phyloP scores from a whole-genome alignment of 2,113 vertebrate genomes.

The Mola mola region DNA sequence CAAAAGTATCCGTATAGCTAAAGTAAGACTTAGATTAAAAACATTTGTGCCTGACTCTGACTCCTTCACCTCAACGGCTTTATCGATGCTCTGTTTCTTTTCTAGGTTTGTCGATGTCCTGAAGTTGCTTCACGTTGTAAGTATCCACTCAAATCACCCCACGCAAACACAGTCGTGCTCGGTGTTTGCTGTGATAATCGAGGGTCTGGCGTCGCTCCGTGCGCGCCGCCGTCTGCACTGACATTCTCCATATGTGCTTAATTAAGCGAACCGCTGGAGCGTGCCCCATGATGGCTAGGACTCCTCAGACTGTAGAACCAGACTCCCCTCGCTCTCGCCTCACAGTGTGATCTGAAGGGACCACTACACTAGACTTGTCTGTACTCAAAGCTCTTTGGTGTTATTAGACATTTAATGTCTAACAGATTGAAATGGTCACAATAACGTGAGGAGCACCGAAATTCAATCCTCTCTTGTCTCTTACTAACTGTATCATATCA shows the following conservation, averaged over 20 bases:
- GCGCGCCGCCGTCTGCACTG: constrained; percentile 14
- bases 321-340: constrained; percentile 21
- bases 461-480: too few species aligned
- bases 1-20: background rate
- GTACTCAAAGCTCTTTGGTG: background rate
- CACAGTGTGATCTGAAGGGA: constrained; percentile 10
- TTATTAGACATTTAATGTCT: constrained; percentile 4
- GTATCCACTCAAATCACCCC: constrained; percentile 72
- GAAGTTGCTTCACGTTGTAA: constrained; percentile 97
- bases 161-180: background rate
- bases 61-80: background rate
- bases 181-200: constrained; percentile 34
- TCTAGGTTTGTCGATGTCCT: constrained; percentile 96
- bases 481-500: too few species aligned
- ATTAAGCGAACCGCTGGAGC: constrained; percentile 43
- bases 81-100: constrained; percentile 1
- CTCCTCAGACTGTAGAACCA: constrained; percentile 10
- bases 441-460: too few species aligned
- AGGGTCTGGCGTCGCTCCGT: too few species aligned
- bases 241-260: constrained; percentile 62
- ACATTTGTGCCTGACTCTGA: background rate
- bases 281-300: constrained; percentile 39
- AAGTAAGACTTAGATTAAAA: background rate
- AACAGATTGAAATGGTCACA: too few species aligned
- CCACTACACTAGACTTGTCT: background rate